phyloP scores from a whole-genome alignment of 2,113 vertebrate species.

The Dascyllus trimaculatus region DNA sequence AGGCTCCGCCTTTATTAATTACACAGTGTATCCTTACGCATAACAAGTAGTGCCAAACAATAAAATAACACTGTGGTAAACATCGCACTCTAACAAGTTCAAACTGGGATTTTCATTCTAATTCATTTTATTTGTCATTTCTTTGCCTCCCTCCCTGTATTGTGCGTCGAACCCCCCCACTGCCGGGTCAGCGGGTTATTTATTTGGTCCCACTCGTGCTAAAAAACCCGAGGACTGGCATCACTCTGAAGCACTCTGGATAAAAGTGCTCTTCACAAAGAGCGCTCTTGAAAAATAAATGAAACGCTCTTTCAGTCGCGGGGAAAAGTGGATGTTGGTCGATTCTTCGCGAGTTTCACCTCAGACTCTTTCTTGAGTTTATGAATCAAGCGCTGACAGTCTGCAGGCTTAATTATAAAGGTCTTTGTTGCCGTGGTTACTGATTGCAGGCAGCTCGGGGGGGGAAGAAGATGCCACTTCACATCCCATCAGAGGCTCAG shows the following conservation, averaged over 20 bases:
- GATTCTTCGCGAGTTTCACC: neutral
- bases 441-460: neutral
- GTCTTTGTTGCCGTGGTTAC: conserved; percentile 5
- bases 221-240: neutral
- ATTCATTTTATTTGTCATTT: neutral
- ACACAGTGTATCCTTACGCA: too few relatives aligned
- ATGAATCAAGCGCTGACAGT: neutral
- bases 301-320: conserved; percentile 6
- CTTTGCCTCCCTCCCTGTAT: neutral
- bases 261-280: conserved; percentile 30
- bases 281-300: conserved; percentile 11
- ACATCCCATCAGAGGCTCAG: too few relatives aligned
- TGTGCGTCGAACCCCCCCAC: neutral
- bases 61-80: too few relatives aligned
- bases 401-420: neutral
- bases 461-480: too few relatives aligned
- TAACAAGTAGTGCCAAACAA: too few relatives aligned
- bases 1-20: too few relatives aligned
- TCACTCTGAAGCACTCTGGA: conserved; percentile 8
- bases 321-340: neutral
- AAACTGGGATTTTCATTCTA: too few relatives aligned
- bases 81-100: too few relatives aligned
- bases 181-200: neutral
- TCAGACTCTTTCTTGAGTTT: neutral
- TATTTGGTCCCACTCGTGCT: conserved; percentile 11